Base-by-base conservation (phyloP, 2,113 vertebrate genomes). In the Lophochroa leadbeateri region DNA sequence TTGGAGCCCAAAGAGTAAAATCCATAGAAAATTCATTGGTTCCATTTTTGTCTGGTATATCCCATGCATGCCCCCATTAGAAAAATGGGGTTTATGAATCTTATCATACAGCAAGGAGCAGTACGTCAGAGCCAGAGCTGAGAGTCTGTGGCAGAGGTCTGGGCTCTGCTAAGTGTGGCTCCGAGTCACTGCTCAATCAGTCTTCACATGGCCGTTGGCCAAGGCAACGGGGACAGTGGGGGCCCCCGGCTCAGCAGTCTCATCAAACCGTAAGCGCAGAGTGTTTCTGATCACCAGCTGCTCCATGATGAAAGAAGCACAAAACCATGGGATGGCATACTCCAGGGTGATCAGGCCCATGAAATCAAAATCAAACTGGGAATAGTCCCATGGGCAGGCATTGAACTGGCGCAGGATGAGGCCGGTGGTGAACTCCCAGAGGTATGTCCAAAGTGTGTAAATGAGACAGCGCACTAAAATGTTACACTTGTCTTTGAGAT, bases 341-440 rank as follows among this genome's bases (percentile, higher is more conserved):
- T 99, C 99, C 47, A 99, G 98, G 43, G 99, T 99, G 97, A 99
- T 99, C 96, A 99, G 97, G 64, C 99, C 99, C 99, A 98, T 99
- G 98, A 99, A 99, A 98, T 99, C 99, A 98, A 99, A 99, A 97
- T 98, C 98, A 95, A 99, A 99, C 96, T 99, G 98, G 17, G 99
- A 99, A 96, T 99, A 99, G 98, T 99, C 99, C 99, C 99, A 99
- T 2, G 99, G 99, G 96, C 99, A 99, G 97, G 99, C 99, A 82
- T 99, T 96, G 94, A 99, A 99, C 98, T 99, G 99, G 68, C 98
- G 98, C 77, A 99, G 98, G 92, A 99, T 98, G 96, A 99, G 97
- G 97, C 99, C 99, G 2, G 99, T 99, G 94, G 98, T 98, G 50
- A 99, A 99, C 97, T 99, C 99, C 99, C 99, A 99, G 90, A 99